Evolutionary conservation across 2,888 invertebrate species (phyloP).

Genomic region (Eurytoma adleriae): DNA sequence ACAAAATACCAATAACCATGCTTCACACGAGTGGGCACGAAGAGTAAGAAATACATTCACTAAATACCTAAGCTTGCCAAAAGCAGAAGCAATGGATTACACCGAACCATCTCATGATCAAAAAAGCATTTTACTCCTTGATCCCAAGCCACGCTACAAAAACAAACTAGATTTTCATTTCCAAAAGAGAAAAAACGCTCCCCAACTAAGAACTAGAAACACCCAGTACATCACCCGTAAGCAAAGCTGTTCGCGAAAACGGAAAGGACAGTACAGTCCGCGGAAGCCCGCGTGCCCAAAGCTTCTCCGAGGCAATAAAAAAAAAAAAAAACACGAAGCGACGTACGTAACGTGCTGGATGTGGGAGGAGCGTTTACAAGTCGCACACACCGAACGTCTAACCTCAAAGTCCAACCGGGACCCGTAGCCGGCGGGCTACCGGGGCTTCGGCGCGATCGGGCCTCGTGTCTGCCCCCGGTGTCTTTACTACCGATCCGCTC

Average conservation of each 20-base stretch:
- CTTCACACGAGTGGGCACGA: conserved; percentile 22
- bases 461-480: too few species aligned
- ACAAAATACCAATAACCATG: conserved; percentile 20
- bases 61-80: conserved; percentile 49
- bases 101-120: conserved; percentile 14
- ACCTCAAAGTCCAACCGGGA: background rate
- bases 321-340: too few species aligned
- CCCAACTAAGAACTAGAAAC: background rate
- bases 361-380: too few species aligned
- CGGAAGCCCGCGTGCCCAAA: too few species aligned
- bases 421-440: too few species aligned
- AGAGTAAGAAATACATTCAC: background rate
- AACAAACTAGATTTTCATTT: conserved; percentile 1
- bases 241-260: background rate
- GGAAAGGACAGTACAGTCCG: background rate
- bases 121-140: background rate
- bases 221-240: background rate
- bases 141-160: conserved; percentile 29
- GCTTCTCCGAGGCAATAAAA: too few species aligned
- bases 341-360: too few species aligned
- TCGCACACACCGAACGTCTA: too few species aligned
- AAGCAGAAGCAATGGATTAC: conserved; percentile 37
- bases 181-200: background rate
- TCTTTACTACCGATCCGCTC: too few species aligned
- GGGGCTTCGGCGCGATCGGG: too few species aligned